A percentile compares a stretch with the other conserved stretches of the same genome.
phyloP scores from a whole-genome alignment of 2,888 invertebrate species.

The Phasia obesa region DNA sequence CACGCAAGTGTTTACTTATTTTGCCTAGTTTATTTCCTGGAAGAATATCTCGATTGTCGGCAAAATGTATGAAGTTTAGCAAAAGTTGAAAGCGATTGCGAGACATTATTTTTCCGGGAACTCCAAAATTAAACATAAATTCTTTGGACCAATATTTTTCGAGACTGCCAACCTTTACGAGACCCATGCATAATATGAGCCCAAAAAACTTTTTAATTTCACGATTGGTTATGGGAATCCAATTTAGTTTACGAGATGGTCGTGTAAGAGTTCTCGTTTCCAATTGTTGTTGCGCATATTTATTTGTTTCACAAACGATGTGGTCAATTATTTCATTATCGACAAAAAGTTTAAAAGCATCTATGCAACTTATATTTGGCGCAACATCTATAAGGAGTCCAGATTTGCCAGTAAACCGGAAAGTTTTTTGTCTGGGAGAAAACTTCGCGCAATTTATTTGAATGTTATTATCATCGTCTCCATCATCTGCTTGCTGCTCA shows the following conservation, averaged over 20 bases:
- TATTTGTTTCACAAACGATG: slow-evolving; percentile 53
- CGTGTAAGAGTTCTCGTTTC: not conserved
- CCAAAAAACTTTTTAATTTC: slow-evolving; percentile 62
- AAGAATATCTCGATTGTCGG: slow-evolving; percentile 50
- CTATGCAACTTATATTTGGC: slow-evolving; percentile 52
- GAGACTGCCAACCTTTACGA: slow-evolving; percentile 63
- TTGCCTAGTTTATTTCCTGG: too few relatives aligned
- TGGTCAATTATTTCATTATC: slow-evolving; percentile 55
- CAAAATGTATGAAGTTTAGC: slow-evolving; percentile 60
- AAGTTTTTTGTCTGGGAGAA: slow-evolving; percentile 45
- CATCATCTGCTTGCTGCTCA: slow-evolving; percentile 57
- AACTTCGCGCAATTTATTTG: slow-evolving; percentile 54
- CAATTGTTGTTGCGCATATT: slow-evolving; percentile 31
- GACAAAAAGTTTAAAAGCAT: slow-evolving; percentile 55
- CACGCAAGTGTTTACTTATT: too few relatives aligned
- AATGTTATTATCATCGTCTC: slow-evolving; percentile 40
- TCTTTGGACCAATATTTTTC: slow-evolving; percentile 61
- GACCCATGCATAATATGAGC: slow-evolving; percentile 67
- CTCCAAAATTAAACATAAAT: slow-evolving; percentile 56
- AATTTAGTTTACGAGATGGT: slow-evolving; percentile 43
- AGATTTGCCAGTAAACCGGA: slow-evolving; percentile 39
- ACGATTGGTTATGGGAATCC: slow-evolving; percentile 11
- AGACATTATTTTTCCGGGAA: slow-evolving; percentile 58
- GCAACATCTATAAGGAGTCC: slow-evolving; percentile 12
- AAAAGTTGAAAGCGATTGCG: slow-evolving; percentile 66